Conservation (phyloP, 1,140 invertebrate genomes). For the Pygmarrhopalites habei region DNA sequence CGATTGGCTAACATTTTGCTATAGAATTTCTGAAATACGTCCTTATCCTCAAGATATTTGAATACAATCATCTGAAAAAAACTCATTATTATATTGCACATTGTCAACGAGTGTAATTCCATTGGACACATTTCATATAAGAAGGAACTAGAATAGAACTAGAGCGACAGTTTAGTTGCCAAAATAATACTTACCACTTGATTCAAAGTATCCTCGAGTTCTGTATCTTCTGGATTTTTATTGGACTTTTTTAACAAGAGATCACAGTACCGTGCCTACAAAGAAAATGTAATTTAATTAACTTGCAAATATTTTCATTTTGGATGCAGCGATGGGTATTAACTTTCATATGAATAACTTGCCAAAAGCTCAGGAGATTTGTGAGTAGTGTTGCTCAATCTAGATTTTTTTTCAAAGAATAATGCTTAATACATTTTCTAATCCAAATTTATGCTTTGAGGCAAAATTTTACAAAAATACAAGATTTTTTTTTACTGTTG, state of each 20-base stretch:
- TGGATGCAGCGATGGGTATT: too few species aligned
- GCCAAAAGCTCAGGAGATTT: constrained; percentile 89
- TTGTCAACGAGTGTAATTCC: too few species aligned
- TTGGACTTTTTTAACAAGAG: constrained; percentile 92
- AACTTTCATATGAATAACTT: too few species aligned
- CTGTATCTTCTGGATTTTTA: constrained; percentile 96
- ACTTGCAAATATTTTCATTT: too few species aligned
- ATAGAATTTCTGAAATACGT: constrained; percentile 99
- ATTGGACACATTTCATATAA: too few species aligned
- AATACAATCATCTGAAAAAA: constrained; percentile 93
- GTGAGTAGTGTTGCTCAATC: constrained; percentile 67
- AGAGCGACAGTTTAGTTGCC: neutral
- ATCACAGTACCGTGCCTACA: constrained; percentile 98
- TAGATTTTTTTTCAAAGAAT: too few species aligned
- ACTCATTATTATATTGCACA: too few species aligned
- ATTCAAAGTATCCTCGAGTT: constrained; percentile 95
- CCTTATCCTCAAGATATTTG: constrained; percentile 99
- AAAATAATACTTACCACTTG: constrained; percentile 63
- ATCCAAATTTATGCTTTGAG: too few species aligned
- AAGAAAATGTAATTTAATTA: too few species aligned
- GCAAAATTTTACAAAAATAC: too few species aligned
- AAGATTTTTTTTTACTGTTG: too few species aligned
- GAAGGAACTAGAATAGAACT: constrained; percentile 36
- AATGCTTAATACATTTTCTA: too few species aligned
- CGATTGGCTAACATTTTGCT: constrained; percentile 98